A percentile compares a stretch with the other conserved stretches of the same genome.
phyloP scores from a whole-genome alignment of 1,140 invertebrate genomes.

The Bombus impatiens region DNA sequence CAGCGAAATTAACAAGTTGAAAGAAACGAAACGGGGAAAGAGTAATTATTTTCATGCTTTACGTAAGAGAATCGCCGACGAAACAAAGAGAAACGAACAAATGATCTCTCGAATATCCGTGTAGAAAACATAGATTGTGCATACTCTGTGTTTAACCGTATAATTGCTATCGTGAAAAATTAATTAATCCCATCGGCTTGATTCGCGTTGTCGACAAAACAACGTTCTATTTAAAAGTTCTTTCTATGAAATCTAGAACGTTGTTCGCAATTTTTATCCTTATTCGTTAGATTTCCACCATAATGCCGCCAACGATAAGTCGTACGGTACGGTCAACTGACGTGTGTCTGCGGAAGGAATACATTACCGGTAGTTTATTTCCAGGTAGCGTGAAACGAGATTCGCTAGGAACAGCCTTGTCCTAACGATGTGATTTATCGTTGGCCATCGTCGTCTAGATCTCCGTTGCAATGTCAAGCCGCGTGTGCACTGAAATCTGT shows the following conservation, averaged over 20 bases:
- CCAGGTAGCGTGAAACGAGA: constrained; percentile 51
- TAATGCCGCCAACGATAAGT: not conserved
- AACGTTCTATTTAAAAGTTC: not conserved
- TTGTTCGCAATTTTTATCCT: not conserved
- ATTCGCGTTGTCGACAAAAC: not conserved
- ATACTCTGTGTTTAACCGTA: too few relatives aligned
- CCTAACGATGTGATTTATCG: constrained; percentile 74
- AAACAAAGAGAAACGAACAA: not conserved
- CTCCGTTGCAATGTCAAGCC: constrained; percentile 48
- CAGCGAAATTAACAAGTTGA: not conserved
- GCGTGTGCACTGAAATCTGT: constrained; percentile 29
- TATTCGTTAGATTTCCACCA: not conserved
- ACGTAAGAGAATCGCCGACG: not conserved
- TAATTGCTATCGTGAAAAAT: not conserved
- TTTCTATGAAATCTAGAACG: not conserved
- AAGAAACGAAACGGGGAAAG: not conserved
- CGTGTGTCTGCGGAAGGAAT: not conserved
- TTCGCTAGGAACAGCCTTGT: constrained; percentile 49
- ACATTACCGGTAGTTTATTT: constrained; percentile 66
- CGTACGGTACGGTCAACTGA: not conserved
- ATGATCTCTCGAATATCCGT: not conserved
- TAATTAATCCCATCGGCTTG: not conserved
- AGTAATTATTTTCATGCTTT: not conserved
- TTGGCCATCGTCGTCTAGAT: constrained; percentile 35
- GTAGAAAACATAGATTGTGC: not conserved